These are phyloP conservation scores for Toxonevra muliebris DNA, from an alignment of 2,888 invertebrate species.

Conservation along the genomic window DNA sequence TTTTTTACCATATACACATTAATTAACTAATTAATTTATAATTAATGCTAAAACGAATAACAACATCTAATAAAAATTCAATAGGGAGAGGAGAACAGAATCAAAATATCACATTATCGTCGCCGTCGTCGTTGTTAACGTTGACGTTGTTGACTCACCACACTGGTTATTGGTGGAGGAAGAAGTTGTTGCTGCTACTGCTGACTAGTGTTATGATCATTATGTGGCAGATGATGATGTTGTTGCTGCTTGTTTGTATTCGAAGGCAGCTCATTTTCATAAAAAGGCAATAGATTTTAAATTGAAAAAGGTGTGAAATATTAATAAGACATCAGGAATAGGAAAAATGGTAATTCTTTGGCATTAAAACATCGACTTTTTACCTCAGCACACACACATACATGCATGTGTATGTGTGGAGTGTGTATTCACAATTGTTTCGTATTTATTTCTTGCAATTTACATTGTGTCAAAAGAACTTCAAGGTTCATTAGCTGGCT, in stretches of 20 bases:
- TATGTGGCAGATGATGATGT: constrained; percentile 28
- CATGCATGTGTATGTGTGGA: neutral
- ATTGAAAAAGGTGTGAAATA: constrained; percentile 54
- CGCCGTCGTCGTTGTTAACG: constrained; percentile 6
- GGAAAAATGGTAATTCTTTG: too few relatives aligned
- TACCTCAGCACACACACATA: constrained; percentile 36
- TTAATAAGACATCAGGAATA: constrained; percentile 59
- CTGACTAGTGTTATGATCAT: neutral
- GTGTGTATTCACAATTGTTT: too few relatives aligned
- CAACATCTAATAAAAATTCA: constrained; percentile 28
- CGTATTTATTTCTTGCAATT: too few relatives aligned
- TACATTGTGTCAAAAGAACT: too few relatives aligned
- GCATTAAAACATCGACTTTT: too few relatives aligned
- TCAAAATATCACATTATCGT: neutral
- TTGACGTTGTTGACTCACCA: constrained; percentile 8
- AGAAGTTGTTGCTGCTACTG: neutral
- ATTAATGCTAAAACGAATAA: constrained; percentile 34
- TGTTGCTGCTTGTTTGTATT: constrained; percentile 32
- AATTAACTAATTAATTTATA: constrained; percentile 30
- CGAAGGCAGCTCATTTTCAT: constrained; percentile 29
- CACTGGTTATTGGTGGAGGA: neutral
- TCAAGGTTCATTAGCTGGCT: too few relatives aligned
- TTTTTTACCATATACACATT: constrained; percentile 5
- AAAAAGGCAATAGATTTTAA: constrained; percentile 54
- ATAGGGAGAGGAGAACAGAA: neutral